A percentile compares a stretch with the other conserved stretches of the same genome.
Conservation (phyloP, 2,888 invertebrate species). For the Diaprepes abbreviatus region DNA sequence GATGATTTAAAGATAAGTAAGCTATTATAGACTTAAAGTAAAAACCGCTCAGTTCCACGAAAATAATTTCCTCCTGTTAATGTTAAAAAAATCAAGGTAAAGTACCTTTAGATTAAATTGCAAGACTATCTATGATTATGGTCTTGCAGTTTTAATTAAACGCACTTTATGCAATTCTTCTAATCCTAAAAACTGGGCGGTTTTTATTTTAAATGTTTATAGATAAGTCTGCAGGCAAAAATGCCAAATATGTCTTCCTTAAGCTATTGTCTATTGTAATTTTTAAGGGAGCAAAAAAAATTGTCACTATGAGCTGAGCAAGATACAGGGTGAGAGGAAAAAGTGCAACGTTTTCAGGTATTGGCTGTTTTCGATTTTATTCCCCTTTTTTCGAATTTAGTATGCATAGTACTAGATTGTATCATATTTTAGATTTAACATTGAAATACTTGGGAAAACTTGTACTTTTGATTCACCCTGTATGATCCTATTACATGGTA, state of each 20-base stretch:
- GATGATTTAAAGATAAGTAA: slow-evolving; percentile 39
- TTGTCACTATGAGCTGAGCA: slow-evolving; percentile 62
- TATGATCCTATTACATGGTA: slow-evolving; percentile 8
- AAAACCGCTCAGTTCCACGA: slow-evolving; percentile 16
- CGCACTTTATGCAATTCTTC: background rate
- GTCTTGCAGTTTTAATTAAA: background rate
- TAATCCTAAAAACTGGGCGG: slow-evolving; percentile 36
- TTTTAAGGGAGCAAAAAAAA: slow-evolving; percentile 61
- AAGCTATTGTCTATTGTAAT: slow-evolving; percentile 61
- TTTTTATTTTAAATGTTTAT: slow-evolving; percentile 63
- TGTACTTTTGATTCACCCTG: slow-evolving; percentile 7
- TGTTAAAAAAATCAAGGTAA: no score
- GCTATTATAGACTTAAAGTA: slow-evolving; percentile 22
- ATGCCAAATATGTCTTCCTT: slow-evolving; percentile 68
- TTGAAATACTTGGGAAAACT: background rate
- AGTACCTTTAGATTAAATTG: background rate
- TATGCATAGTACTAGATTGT: background rate
- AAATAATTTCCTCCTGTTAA: slow-evolving; percentile 11
- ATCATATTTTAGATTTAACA: slow-evolving; percentile 4
- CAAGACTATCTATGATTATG: background rate
- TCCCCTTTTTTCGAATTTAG: background rate
- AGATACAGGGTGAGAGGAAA: slow-evolving; percentile 17
- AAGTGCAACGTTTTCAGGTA: background rate
- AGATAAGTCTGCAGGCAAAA: slow-evolving; percentile 64
- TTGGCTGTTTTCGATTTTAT: background rate